These are phyloP conservation scores for Epizoanthus rinbou DNA, from an alignment of 92 coral and sea anemone species.

Conservation along the genomic window DNA sequence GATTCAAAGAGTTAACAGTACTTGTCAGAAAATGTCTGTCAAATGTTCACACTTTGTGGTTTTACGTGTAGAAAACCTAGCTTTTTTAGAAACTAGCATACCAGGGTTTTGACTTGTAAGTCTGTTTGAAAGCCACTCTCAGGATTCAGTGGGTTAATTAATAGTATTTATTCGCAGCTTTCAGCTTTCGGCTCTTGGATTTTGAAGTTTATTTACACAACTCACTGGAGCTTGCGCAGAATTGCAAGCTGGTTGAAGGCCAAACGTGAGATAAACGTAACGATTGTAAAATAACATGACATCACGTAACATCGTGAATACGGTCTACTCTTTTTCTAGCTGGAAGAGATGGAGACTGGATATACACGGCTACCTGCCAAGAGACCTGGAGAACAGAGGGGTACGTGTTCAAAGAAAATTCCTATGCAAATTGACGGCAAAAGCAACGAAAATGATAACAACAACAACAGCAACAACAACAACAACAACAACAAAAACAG, in stretches of 20 bases:
- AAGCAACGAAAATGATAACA: not conserved
- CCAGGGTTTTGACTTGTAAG: too few species aligned
- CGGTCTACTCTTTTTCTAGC: slow-evolving; percentile 31
- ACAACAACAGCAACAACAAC: not conserved
- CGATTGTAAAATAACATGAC: not conserved
- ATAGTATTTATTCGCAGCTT: too few species aligned
- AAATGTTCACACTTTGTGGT: too few species aligned
- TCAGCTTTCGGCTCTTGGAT: too few species aligned
- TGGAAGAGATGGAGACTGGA: slow-evolving; percentile 94
- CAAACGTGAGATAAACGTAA: not conserved
- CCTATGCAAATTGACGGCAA: not conserved
- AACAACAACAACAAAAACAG: not conserved
- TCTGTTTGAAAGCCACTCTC: too few species aligned
- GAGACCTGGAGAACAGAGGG: slow-evolving; percentile 82
- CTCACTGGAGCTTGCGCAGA: not conserved
- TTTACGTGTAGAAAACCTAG: too few species aligned
- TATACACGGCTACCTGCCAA: slow-evolving; percentile 85
- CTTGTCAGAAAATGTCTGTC: too few species aligned
- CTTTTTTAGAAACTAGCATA: too few species aligned
- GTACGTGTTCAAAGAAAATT: slow-evolving; percentile 15
- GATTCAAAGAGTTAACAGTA: too few species aligned
- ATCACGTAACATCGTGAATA: too few species aligned
- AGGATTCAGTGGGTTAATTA: too few species aligned
- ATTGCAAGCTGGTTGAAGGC: not conserved
- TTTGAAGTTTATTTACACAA: not conserved